Conservation (phyloP, 1,140 invertebrate genomes). For the Neodiprion virginianus region DNA sequence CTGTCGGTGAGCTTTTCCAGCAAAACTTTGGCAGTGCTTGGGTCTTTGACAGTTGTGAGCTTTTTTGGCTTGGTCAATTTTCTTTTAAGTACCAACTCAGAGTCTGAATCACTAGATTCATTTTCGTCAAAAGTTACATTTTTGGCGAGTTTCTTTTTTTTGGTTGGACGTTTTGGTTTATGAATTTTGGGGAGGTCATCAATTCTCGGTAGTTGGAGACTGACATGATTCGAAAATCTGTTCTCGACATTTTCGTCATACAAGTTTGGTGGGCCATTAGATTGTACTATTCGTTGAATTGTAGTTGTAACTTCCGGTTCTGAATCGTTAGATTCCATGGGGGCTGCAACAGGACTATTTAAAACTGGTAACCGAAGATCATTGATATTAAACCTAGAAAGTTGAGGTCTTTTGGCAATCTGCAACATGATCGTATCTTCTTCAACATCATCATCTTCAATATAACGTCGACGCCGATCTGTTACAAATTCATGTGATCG, state of each 20-base stretch:
- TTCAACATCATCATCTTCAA: constrained; percentile 15
- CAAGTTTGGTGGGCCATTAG: constrained; percentile 10
- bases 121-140: neutral
- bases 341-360: constrained; percentile 26
- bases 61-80: constrained; percentile 14
- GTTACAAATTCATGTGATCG: neutral
- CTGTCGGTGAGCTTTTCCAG: constrained; percentile 41
- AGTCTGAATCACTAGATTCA: neutral
- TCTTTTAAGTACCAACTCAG: neutral
- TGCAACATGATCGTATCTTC: constrained; percentile 20
- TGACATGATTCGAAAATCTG: neutral
- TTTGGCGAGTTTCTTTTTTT: neutral
- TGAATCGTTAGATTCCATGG: neutral
- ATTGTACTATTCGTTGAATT: constrained; percentile 26
- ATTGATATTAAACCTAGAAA: constrained; percentile 38
- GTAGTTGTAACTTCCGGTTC: constrained; percentile 36
- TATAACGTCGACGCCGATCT: neutral
- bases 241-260: neutral
- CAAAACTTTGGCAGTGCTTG: constrained; percentile 46
- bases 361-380: constrained; percentile 40
- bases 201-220: constrained; percentile 18
- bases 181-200: neutral
- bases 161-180: neutral
- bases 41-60: constrained; percentile 33
- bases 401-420: neutral